Conservation (phyloP, 2,113 vertebrate species). For the Nymphicus hollandicus region DNA sequence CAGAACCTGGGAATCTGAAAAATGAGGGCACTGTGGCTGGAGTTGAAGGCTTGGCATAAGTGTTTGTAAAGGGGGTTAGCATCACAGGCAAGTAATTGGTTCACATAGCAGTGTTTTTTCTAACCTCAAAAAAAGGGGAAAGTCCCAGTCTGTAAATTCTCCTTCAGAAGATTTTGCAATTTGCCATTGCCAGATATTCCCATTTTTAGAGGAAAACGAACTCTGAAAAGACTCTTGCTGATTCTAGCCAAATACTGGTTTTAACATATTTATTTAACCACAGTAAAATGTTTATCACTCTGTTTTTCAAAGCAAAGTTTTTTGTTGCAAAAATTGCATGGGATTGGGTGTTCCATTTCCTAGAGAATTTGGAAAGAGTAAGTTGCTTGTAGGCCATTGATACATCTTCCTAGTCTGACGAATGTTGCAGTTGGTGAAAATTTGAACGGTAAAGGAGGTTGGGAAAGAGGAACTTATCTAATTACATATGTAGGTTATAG, state of each 20-base stretch:
- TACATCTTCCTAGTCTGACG: background rate
- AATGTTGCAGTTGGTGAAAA: background rate
- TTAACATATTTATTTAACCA: background rate
- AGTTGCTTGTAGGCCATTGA: background rate
- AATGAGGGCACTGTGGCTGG: background rate
- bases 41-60: slow-evolving; percentile 16
- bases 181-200: background rate
- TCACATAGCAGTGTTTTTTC: background rate
- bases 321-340: background rate
- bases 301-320: background rate
- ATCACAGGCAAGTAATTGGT: background rate
- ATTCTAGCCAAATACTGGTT: slow-evolving; percentile 22
- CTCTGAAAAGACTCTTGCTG: background rate
- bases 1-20: slow-evolving; percentile 29
- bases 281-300: background rate
- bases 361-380: background rate
- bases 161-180: background rate
- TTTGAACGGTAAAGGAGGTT: background rate
- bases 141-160: background rate
- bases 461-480: background rate
- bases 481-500: background rate
- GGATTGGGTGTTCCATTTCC: background rate
- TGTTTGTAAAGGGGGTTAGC: background rate
- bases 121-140: background rate
- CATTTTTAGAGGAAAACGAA: background rate